A percentile compares a stretch with the other conserved stretches of the same genome.
phyloP scores from a whole-genome alignment of 53 echinoderm and acorn worm species.

The Patiria pectinifera region DNA sequence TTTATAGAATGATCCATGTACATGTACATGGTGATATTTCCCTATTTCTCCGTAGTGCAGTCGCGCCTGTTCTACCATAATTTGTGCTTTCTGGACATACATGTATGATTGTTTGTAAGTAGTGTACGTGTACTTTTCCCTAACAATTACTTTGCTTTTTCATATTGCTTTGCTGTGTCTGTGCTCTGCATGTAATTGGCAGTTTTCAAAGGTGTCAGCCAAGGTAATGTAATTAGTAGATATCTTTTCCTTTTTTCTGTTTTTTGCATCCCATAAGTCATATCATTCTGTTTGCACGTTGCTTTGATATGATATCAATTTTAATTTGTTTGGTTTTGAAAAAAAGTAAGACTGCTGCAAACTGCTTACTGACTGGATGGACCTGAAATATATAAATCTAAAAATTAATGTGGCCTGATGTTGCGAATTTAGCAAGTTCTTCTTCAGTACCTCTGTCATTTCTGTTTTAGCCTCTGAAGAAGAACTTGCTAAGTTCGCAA shows the following conservation, averaged over 20 bases:
- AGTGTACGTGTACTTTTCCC: background rate
- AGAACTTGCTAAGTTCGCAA: too few species aligned
- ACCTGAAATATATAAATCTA: too few species aligned
- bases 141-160: conserved; percentile 42
- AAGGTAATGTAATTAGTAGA: conserved; percentile 76
- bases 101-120: background rate
- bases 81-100: background rate
- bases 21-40: too few species aligned
- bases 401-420: too few species aligned
- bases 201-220: conserved; percentile 71
- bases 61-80: too few species aligned
- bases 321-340: background rate
- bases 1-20: too few species aligned
- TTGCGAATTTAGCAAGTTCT: too few species aligned
- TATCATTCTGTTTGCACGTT: conserved; percentile 2
- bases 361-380: too few species aligned
- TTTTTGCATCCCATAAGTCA: conserved; percentile 6
- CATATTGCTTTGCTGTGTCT: conserved; percentile 40
- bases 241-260: background rate
- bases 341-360: too few species aligned
- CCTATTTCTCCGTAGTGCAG: too few species aligned
- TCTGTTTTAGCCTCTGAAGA: too few species aligned
- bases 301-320: background rate
- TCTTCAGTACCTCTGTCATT: too few species aligned
- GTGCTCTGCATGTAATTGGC: conserved; percentile 55